Percentiles rank a stretch among this genome's conserved stretches.
Evolutionary conservation across 2,888 invertebrate species (phyloP).

Genomic region (Campoplex capitator): DNA sequence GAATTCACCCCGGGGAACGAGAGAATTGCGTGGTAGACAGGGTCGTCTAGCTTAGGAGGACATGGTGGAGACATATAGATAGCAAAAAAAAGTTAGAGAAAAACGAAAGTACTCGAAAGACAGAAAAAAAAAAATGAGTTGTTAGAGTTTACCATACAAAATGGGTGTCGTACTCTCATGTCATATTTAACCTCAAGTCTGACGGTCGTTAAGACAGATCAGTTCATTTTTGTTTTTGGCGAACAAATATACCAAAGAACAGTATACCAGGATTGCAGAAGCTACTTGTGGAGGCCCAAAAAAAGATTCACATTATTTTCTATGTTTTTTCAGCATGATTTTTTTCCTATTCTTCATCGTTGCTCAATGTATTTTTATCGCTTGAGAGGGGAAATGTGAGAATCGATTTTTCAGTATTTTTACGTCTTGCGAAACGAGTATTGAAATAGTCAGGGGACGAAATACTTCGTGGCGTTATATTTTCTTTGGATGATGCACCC

Average conservation of each 20-base stretch:
- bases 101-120: neutral
- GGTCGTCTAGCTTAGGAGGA: conserved; percentile 24
- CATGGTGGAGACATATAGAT: conserved; percentile 38
- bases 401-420: neutral
- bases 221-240: neutral
- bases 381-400: neutral
- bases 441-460: neutral
- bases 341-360: too few species aligned
- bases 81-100: neutral
- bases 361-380: too few species aligned
- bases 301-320: too few species aligned
- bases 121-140: neutral
- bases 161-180: neutral
- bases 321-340: too few species aligned
- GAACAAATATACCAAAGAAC: too few species aligned
- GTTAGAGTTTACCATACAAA: neutral
- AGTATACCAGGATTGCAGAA: neutral
- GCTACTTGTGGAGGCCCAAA: too few species aligned
- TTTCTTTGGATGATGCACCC: neutral
- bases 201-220: neutral
- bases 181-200: neutral
- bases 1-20: conserved; percentile 54
- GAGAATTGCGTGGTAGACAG: conserved; percentile 53
- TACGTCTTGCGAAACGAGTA: neutral
- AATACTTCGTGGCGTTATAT: neutral